phyloP scores from a whole-genome alignment of 2,797 vertebrate genomes.

The Epinephelus coioides region DNA sequence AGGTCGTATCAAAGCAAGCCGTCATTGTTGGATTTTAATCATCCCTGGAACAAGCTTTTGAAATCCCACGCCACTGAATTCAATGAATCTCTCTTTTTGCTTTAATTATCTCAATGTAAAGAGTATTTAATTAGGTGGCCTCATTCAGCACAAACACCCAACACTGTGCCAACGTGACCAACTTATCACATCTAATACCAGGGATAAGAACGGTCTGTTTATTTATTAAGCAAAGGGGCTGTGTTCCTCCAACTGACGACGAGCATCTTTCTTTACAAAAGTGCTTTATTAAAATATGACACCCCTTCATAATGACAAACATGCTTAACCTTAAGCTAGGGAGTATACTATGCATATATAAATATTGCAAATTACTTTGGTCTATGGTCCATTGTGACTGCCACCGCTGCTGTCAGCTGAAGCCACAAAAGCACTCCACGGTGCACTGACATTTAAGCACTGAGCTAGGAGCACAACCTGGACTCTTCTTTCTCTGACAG shows the following conservation, averaged over 20 bases:
- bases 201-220: not conserved
- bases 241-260: not conserved
- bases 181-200: not conserved
- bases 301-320: not conserved
- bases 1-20: constrained; percentile 35
- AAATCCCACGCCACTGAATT: constrained; percentile 25
- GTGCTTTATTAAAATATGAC: not conserved
- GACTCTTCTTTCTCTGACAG: constrained; percentile 18
- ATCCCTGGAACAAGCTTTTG: constrained; percentile 28
- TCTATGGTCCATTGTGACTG: not conserved
- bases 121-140: constrained; percentile 18
- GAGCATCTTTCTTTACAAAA: not conserved
- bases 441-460: constrained; percentile 4
- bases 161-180: not conserved
- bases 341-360: not conserved
- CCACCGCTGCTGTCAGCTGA: not conserved
- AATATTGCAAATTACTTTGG: not conserved
- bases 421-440: not conserved
- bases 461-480: not conserved
- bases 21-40: constrained; percentile 52
- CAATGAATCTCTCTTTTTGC: constrained; percentile 15
- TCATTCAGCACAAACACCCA: constrained; percentile 22
- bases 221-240: not conserved
- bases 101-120: constrained; percentile 39
- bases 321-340: not conserved